These are phyloP conservation scores for Tetanocera ferruginea DNA, from an alignment of 2,888 invertebrate genomes.

Conservation along the genomic window DNA sequence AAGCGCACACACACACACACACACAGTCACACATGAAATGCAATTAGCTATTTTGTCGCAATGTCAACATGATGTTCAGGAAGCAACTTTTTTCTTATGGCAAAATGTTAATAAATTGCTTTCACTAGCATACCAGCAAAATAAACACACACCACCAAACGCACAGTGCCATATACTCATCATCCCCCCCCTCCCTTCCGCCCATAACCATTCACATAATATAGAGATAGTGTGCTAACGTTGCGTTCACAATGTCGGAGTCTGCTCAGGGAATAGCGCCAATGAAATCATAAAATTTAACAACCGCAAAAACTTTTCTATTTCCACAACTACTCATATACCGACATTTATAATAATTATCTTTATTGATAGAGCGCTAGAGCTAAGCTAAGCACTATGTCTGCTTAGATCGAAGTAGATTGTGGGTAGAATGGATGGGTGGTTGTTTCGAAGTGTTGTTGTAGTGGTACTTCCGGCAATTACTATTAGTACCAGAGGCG, in stretches of 20 bases:
- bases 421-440: background rate
- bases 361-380: conserved; percentile 14
- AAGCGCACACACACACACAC: no score
- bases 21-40: background rate
- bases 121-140: background rate
- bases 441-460: background rate
- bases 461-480: background rate
- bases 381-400: background rate
- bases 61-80: conserved; percentile 5
- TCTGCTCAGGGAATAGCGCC: background rate
- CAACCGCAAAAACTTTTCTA: conserved; percentile 30
- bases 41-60: conserved; percentile 23
- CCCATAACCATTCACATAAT: no score
- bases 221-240: no score
- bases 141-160: background rate
- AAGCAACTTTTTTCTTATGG: background rate
- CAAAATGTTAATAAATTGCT: conserved; percentile 18
- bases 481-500: background rate
- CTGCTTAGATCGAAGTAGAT: background rate
- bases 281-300: conserved; percentile 35
- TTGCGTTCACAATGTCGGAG: no score
- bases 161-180: background rate
- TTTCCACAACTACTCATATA: conserved; percentile 7
- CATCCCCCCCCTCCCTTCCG: no score
- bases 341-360: conserved; percentile 32